Base-by-base conservation (phyloP, 2,888 invertebrate genomes). In the Caenorhabditis panamensis region DNA sequence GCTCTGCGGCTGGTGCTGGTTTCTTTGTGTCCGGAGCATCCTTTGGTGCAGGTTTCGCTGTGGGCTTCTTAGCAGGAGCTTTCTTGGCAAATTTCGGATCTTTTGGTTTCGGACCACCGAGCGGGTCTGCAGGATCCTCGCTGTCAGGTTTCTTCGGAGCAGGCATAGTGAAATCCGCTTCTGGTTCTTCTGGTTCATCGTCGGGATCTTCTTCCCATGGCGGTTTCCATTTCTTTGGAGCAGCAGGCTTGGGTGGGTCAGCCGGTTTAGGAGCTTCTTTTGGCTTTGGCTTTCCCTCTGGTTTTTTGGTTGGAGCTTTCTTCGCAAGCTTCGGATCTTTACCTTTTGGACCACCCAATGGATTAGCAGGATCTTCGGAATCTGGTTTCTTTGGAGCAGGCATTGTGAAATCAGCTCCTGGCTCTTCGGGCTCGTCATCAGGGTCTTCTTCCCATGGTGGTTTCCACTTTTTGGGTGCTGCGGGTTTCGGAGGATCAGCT, bases 401-500 rank as follows among this genome's bases (percentile, higher is more conserved):
- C 37, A 79, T 61, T 8, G 78, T 79, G 56, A 72, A 79, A 51
- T 85, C 83, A 0, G 80, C 77, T 56, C 84, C 85, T 0, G 82
- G 82, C 22, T 85, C 66, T 56, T 44, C 69, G 16, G 66, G 68
- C 22, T n/a, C n/a, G n/a, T 68, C 58, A 20, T 41, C 62, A 16
- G 77, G 68, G 36, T 68, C 69, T 13, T 84, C 79, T 53, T 79
- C 62, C 61, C 76, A 73, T 73, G 73, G 73, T 8, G 73, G 73
- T 26, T 61, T 62, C 59, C 31, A 68, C 24, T 75, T 63, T 36
- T 78, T 82, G 18, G 72, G 73, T 20, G 61, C 56, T n/a, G n/a
- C n/a, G n/a, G n/a, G n/a, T n/a, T n/a, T n/a, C n/a, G n/a, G n/a
- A n/a, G n/a, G n/a, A n/a, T n/a, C n/a, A 6, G 24, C 61, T 4